Conservation (phyloP, 2,797 vertebrate species). For the Enteromius paludinosus region DNA sequence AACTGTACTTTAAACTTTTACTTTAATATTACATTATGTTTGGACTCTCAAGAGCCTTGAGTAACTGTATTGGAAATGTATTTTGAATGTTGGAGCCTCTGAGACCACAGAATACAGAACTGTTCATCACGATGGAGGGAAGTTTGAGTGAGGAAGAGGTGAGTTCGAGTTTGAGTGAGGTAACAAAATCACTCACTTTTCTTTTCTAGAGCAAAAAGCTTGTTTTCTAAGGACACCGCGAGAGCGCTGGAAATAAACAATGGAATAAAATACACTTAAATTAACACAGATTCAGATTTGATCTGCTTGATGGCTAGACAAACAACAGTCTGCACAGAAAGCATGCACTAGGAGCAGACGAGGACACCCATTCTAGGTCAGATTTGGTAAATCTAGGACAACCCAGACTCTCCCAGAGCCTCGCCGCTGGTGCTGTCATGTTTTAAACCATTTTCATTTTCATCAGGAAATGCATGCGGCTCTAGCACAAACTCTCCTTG, state of each 20-base stretch:
- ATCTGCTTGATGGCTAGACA: constrained; percentile 76
- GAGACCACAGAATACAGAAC: not conserved
- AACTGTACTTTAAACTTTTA: not conserved
- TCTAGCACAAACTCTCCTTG: constrained; percentile 6
- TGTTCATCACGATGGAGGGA: not conserved
- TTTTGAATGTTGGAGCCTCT: not conserved
- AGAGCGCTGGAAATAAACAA: constrained; percentile 72
- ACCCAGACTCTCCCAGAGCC: constrained; percentile 70
- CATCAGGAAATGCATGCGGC: constrained; percentile 50
- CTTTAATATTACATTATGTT: not conserved
- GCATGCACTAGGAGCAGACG: constrained; percentile 32
- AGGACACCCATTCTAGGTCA: constrained; percentile 58
- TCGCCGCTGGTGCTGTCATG: constrained; percentile 79
- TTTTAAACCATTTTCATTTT: constrained; percentile 78
- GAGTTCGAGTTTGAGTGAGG: not conserved
- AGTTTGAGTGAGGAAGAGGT: not conserved
- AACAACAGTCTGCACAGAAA: constrained; percentile 45
- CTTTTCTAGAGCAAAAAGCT: not conserved
- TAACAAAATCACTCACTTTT: not conserved
- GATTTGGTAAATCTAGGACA: constrained; percentile 57
- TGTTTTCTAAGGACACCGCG: not conserved
- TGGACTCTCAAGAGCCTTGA: not conserved
- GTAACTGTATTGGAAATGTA: not conserved
- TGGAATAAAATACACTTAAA: constrained; percentile 78
- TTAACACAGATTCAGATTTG: constrained; percentile 82